These are phyloP conservation scores for Drosophila persimilis DNA, from an alignment of 1,140 invertebrate genomes.

Conservation along the genomic window DNA sequence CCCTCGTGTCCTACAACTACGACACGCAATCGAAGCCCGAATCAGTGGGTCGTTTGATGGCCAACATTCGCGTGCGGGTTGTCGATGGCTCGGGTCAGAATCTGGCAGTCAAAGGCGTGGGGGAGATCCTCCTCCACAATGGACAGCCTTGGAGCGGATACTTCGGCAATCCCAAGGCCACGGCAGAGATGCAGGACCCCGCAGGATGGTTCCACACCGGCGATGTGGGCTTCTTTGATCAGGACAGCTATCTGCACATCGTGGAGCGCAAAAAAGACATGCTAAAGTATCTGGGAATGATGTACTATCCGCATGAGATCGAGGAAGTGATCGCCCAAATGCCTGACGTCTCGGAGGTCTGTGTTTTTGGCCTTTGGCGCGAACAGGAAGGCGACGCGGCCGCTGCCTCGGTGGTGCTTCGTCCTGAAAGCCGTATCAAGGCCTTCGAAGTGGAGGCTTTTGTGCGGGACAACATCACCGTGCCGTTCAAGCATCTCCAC, in stretches of 20 bases:
- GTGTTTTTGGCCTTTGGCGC: slow-evolving; percentile 78
- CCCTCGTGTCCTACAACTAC: slow-evolving; percentile 47
- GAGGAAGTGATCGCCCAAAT: slow-evolving; percentile 72
- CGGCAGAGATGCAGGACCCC: slow-evolving; percentile 67
- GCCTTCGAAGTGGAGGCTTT: slow-evolving; percentile 33
- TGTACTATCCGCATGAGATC: slow-evolving; percentile 81
- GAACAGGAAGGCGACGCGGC: slow-evolving; percentile 75
- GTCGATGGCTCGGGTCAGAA: slow-evolving; percentile 46
- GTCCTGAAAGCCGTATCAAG: slow-evolving; percentile 31
- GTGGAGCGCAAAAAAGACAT: slow-evolving; percentile 87
- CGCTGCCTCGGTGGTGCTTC: slow-evolving; percentile 70
- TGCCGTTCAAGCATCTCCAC: slow-evolving; percentile 43
- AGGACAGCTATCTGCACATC: slow-evolving; percentile 84
- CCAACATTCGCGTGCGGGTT: slow-evolving; percentile 75
- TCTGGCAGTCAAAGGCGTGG: slow-evolving; percentile 57
- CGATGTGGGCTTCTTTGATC: slow-evolving; percentile 86
- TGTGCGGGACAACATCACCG: slow-evolving; percentile 37
- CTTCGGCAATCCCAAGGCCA: slow-evolving; percentile 63
- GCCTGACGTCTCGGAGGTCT: slow-evolving; percentile 70
- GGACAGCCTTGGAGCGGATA: slow-evolving; percentile 73
- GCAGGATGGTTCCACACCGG: slow-evolving; percentile 88
- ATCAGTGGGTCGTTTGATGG: slow-evolving; percentile 64
- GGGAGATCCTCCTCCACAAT: slow-evolving; percentile 68
- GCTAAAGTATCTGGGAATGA: slow-evolving; percentile 82
- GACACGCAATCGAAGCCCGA: slow-evolving; percentile 48